Evolutionary conservation across 2,888 invertebrate species (phyloP).

Genomic region (Cheiracanthium punctorium): DNA sequence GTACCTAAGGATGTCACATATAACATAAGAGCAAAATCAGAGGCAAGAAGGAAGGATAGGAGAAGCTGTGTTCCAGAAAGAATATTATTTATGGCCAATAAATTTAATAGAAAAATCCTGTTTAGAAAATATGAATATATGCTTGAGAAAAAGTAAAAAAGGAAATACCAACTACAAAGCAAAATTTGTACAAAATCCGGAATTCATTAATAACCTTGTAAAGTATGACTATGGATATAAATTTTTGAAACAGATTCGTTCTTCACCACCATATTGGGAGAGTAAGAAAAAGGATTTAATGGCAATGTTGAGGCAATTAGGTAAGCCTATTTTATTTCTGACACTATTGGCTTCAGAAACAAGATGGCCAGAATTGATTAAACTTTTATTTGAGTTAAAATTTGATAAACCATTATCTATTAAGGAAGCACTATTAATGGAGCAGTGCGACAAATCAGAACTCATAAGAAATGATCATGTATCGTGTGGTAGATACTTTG

Average conservation of each 20-base stretch:
- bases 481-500: not conserved
- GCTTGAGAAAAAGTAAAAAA: not conserved
- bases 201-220: not conserved
- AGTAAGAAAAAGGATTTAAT: not conserved
- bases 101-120: not conserved
- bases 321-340: not conserved
- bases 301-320: not conserved
- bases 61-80: not conserved
- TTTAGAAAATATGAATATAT: not conserved
- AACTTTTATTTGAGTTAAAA: not conserved
- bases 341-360: not conserved
- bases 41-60: not conserved
- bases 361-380: not conserved
- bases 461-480: constrained; percentile 3
- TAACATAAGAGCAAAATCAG: not conserved
- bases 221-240: not conserved
- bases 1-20: not conserved
- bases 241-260: constrained; percentile 4
- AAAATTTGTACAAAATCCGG: not conserved
- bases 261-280: not conserved
- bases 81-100: not conserved
- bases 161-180: not conserved
- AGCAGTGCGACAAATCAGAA: not conserved
- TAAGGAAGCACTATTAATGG: not conserved
- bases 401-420: not conserved